phyloP scores from a whole-genome alignment of 2,797 vertebrate genomes.

The Apodemus agrarius region DNA sequence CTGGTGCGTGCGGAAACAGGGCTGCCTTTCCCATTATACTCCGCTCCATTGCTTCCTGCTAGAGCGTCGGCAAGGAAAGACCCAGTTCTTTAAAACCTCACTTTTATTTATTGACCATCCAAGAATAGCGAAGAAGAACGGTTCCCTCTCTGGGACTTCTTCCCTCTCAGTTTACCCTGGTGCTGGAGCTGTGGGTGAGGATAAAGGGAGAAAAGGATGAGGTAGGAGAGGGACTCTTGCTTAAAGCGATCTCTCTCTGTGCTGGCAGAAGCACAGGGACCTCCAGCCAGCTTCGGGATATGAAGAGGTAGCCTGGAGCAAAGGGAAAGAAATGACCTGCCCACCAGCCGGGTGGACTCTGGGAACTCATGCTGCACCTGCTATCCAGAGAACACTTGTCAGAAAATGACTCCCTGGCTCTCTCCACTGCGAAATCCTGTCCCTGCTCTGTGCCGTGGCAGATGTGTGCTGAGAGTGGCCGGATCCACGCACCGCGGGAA shows the following conservation, averaged over 20 bases:
- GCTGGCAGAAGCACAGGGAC: background rate
- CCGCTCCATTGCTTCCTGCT: background rate
- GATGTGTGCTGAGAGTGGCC: background rate
- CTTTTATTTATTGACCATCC: background rate
- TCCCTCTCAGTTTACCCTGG: background rate
- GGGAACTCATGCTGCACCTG: background rate
- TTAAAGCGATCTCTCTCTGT: background rate
- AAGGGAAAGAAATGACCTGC: background rate
- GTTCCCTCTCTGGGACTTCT: conserved; percentile 75
- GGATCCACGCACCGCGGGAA: background rate
- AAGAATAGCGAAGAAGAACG: background rate
- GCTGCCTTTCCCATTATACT: background rate
- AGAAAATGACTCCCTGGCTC: background rate
- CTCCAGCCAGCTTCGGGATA: background rate
- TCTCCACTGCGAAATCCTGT: background rate
- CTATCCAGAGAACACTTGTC: background rate
- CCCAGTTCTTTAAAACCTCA: background rate
- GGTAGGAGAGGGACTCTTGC: background rate
- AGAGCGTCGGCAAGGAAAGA: background rate
- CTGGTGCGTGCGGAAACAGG: background rate
- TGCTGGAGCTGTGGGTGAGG: background rate
- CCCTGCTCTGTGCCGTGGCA: background rate
- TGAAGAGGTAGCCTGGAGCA: background rate
- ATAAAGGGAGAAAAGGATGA: background rate
- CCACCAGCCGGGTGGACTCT: background rate